Percentiles rank a stretch among this genome's conserved stretches.
These are phyloP conservation scores for Caenorhabditis latens DNA, from an alignment of 1,140 invertebrate species.

Conservation along the genomic window DNA sequence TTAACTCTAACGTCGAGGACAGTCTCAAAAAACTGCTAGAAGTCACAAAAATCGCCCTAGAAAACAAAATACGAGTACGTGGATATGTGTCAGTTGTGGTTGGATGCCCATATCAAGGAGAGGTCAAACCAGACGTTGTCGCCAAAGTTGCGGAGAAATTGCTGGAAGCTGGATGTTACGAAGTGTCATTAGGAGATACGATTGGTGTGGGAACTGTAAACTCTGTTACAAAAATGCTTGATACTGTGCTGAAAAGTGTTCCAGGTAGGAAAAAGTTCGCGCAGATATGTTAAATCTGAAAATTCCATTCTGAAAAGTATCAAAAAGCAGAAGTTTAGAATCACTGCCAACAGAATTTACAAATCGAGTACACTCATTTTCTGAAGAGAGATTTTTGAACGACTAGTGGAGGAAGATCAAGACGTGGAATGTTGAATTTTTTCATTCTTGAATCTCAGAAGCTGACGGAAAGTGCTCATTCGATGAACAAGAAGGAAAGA, in stretches of 20 bases:
- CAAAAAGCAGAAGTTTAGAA: too few relatives aligned
- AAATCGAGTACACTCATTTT: too few relatives aligned
- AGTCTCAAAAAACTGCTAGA: constrained; percentile 84
- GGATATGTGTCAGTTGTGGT: constrained; percentile 92
- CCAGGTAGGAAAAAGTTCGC: constrained; percentile 73
- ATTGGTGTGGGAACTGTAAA: constrained; percentile 94
- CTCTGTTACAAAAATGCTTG: constrained; percentile 84
- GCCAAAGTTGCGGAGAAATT: constrained; percentile 84
- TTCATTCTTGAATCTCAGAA: too few relatives aligned
- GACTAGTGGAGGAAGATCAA: too few relatives aligned
- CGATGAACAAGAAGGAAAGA: too few relatives aligned
- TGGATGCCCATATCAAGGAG: constrained; percentile 96
- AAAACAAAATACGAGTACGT: constrained; percentile 85
- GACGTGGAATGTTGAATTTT: too few relatives aligned
- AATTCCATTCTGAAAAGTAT: neutral
- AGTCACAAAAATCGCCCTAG: constrained; percentile 83
- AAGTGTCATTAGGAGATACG: constrained; percentile 93
- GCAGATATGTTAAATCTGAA: neutral
- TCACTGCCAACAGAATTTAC: too few relatives aligned
- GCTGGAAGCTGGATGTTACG: constrained; percentile 82
- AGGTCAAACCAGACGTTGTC: constrained; percentile 84
- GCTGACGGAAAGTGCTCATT: too few relatives aligned
- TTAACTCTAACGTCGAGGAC: constrained; percentile 91
- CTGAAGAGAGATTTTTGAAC: too few relatives aligned
- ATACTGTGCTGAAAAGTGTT: constrained; percentile 83